Conservation (phyloP, 2,113 vertebrate genomes). For the Mesitornis unicolor region DNA sequence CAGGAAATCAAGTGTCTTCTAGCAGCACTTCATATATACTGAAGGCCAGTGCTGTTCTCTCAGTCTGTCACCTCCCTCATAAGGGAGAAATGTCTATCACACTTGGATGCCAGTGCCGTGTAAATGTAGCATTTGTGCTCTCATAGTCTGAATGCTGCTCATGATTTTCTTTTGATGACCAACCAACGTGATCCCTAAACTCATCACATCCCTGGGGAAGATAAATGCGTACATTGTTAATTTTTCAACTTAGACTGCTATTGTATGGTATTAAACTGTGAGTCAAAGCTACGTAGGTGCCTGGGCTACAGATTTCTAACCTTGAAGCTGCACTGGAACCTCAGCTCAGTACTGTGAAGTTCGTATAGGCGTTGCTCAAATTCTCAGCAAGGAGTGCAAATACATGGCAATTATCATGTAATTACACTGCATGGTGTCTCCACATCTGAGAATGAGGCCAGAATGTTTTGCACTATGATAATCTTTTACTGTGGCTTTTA, state of each 20-base stretch:
- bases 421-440: neutral
- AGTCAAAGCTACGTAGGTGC: neutral
- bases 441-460: neutral
- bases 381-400: neutral
- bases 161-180: conserved; percentile 99
- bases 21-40: conserved; percentile 80
- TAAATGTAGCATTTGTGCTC: conserved; percentile 97
- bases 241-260: conserved; percentile 46
- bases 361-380: neutral
- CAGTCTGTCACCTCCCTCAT: conserved; percentile 70
- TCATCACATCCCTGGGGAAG: conserved; percentile 93
- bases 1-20: conserved; percentile 78
- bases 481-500: neutral
- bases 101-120: conserved; percentile 98
- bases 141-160: conserved; percentile 99
- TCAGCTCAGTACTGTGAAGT: neutral
- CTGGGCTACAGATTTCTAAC: neutral
- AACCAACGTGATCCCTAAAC: conserved; percentile 95
- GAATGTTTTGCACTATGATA: neutral
- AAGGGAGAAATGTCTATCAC: conserved; percentile 79
- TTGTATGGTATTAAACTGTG: neutral
- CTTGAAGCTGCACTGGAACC: neutral
- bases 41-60: conserved; percentile 82
- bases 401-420: neutral
- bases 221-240: conserved; percentile 68